Conservation (phyloP, 2,113 vertebrate species). For the Phyllostomus discolor region DNA sequence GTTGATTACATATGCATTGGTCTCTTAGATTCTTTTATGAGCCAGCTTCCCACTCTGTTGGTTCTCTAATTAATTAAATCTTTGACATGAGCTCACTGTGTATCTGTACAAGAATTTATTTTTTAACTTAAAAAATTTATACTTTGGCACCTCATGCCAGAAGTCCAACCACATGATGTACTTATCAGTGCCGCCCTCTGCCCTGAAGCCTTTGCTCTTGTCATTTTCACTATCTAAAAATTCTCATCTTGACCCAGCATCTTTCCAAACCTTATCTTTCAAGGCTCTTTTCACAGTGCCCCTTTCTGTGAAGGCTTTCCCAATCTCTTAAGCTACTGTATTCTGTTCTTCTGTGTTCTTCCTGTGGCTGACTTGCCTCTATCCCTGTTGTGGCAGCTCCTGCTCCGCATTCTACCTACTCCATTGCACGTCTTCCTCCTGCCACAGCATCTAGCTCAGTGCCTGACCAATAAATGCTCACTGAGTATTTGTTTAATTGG, state of each 20-base stretch:
- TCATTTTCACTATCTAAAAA: background rate
- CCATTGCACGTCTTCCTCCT: background rate
- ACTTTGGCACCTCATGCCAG: background rate
- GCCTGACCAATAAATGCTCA: conserved; percentile 44
- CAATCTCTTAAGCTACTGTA: background rate
- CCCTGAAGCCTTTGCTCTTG: background rate
- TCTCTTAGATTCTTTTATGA: background rate
- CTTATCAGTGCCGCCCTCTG: background rate
- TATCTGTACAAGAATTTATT: background rate
- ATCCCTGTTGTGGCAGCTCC: background rate
- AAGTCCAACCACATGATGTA: background rate
- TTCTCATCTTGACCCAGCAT: background rate
- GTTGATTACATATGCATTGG: background rate
- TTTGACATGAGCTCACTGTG: background rate
- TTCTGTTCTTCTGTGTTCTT: background rate
- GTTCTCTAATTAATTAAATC: background rate
- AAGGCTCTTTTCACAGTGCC: background rate
- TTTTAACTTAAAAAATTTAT: background rate
- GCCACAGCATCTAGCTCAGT: background rate
- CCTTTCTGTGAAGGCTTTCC: background rate
- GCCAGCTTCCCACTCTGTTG: background rate
- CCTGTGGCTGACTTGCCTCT: background rate
- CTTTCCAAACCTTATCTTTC: background rate
- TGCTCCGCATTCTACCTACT: background rate
- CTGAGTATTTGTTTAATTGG: conserved; percentile 61